Evolutionary conservation across 2,113 vertebrate species (phyloP), one percentile per base, ranked within the genome.

Genomic region (Scomber japonicus): DNA sequence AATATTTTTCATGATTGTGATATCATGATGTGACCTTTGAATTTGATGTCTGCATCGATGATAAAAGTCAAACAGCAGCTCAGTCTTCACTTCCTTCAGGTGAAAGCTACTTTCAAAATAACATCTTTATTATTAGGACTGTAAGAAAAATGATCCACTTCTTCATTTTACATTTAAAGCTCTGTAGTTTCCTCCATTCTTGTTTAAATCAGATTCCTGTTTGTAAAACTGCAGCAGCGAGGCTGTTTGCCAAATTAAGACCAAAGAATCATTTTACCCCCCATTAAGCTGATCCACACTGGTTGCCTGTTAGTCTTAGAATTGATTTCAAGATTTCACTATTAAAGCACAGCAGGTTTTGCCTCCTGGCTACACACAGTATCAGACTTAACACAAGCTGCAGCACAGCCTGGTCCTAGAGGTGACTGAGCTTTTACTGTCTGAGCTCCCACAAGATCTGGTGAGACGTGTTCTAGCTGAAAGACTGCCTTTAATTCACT

Each of bases 341-440:
- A 55, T 66, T 19, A 76, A 65, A 59, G 57, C 56, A 27, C 71
- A 78, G 78, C 61, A 51, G 78, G 61, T 53, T 78, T 66, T 59
- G 71, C 80, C 57, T 71, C 75, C 56, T 5, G 17, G 59, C 40
- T 24, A n/a, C 10, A 46, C 35, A 40, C 35, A 40, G 35, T 63
- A 66, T 81, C 57, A 79, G 63, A 79, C 54, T 66, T 64, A 71
- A 67, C 83, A 67, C 71, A 61, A 63, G 53, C 66, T 79, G 71
- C 68, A 72, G 69, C 56, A 44, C 69, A 53, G 53, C 31, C 44
- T 1, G 11, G 49, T 54, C 59, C 64, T 61, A 44, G 71, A 57
- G 13, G 40, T 40, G 64, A 45, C 49, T 0, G 9, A 40, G 35
- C 6, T 40, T 40, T 40, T 40, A 2, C 35, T 40, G 35, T 40